Evolutionary conservation across 2,113 vertebrate genomes (phyloP).

Genomic region (Tragelaphus imberbis): DNA sequence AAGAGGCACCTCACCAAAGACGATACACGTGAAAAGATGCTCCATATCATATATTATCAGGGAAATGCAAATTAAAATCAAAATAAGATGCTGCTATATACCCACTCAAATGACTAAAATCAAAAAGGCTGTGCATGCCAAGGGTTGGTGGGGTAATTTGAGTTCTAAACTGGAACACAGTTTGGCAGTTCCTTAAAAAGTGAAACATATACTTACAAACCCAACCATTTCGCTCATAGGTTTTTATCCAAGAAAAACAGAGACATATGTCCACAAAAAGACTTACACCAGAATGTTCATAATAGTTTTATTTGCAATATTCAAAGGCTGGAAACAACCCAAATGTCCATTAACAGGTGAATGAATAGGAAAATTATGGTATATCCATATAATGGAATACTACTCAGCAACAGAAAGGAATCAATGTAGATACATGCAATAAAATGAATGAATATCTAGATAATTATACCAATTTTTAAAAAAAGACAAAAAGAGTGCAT

Average conservation of each 20-base stretch:
- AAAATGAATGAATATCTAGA: neutral
- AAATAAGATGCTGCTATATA: neutral
- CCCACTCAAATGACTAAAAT: neutral
- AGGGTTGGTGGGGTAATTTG: neutral
- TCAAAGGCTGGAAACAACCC: neutral
- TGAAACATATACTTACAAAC: neutral
- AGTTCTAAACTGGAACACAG: neutral
- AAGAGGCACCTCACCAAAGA: neutral
- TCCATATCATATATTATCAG: neutral
- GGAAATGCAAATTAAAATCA: neutral
- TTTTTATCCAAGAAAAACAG: neutral
- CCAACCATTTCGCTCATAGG: neutral
- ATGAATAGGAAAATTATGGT: neutral
- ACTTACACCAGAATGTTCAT: neutral
- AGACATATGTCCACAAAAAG: neutral
- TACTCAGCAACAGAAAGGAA: neutral
- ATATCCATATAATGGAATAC: neutral
- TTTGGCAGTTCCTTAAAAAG: neutral
- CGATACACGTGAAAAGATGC: neutral
- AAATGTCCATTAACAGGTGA: neutral
- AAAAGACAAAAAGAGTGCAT: neutral
- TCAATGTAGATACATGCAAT: neutral
- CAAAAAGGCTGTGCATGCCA: neutral
- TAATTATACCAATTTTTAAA: conserved; percentile 1
- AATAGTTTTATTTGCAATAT: neutral